Base-by-base conservation (phyloP, 2,113 vertebrate genomes). In the Oophaga pumilio region DNA sequence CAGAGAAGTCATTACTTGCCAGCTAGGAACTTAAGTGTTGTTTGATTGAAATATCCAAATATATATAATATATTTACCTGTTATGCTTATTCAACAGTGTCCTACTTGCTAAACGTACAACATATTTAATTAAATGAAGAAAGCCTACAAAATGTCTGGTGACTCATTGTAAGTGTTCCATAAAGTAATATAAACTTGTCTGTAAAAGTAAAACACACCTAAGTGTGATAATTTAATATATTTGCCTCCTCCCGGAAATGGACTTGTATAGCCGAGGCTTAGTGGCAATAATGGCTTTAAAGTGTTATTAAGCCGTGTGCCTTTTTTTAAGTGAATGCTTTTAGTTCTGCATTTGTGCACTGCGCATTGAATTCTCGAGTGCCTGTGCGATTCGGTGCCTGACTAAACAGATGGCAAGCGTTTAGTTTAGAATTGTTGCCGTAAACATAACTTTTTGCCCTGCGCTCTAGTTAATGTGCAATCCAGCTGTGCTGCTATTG, bases 391-490 rank as follows among this genome's bases (percentile, higher is more conserved):
- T 85, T 85, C 62, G 56, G 81, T 83, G 64, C 81, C 59, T 71
- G 85, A 59, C 85, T 87, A 71, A 81, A 81, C 77, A 87, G 64
- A 74, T 59, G 84, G 69, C 57, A 43, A 49, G 64, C 53, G 26
- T 64, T 81, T 85, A 80, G 26, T 71, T 81, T 24, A 59, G 81
- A 87, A 80, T 33, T 80, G 62, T 56, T 43, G 26, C 76, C 78
- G 79, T 87, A 81, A 87, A 87, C 77, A 59, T 87, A 60, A 82
- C 66, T 60, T 69, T 57, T 82, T 82, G 77, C 78, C 66, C 86
- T 60, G 52, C 49, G 86, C 86, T 87, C 56, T 74, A 82, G 85
- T 87, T 87, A 87, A 81, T 73, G 33, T 81, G 85, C 74, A 59
- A 82, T 73, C 86, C 86, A 73, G 77, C 78, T 87, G 53, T 56